Evolutionary conservation across 2,797 vertebrate genomes (phyloP).

Genomic region (Bucorvus abyssinicus): DNA sequence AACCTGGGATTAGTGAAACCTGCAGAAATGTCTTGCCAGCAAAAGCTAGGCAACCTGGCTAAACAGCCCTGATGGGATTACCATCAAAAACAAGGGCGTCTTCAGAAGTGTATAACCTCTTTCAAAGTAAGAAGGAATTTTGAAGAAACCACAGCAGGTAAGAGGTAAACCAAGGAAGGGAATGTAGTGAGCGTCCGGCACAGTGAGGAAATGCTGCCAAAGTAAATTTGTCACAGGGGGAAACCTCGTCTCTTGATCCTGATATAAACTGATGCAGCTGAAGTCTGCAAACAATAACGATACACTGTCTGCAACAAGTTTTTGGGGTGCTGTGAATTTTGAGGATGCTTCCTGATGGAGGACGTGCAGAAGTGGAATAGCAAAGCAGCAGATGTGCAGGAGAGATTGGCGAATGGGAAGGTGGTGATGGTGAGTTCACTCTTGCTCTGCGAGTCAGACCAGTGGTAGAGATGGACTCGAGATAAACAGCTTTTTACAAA

Average conservation of each 20-base stretch:
- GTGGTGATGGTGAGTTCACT: conserved; percentile 17
- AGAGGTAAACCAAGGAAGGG: conserved; percentile 76
- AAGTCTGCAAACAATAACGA: neutral
- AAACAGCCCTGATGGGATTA: conserved; percentile 79
- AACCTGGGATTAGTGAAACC: too few relatives aligned
- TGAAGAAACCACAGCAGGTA: conserved; percentile 81
- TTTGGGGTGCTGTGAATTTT: neutral
- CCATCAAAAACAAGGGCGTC: conserved; percentile 76
- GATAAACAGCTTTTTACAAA: neutral
- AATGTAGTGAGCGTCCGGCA: neutral
- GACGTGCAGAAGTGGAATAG: conserved; percentile 8
- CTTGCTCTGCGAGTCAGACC: neutral
- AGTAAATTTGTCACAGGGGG: neutral
- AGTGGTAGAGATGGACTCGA: neutral
- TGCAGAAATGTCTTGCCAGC: too few relatives aligned
- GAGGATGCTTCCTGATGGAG: neutral
- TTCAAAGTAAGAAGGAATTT: conserved; percentile 82
- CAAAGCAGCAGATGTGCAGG: conserved; percentile 38
- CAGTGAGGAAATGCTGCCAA: neutral
- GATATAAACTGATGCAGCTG: neutral
- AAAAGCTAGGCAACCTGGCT: conserved; percentile 75
- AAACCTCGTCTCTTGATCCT: neutral
- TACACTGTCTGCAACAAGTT: neutral
- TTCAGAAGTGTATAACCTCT: conserved; percentile 76
- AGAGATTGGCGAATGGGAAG: neutral